Evolutionary conservation across 2,113 vertebrate genomes (phyloP).

Genomic region (Elephantulus edwardii): DNA sequence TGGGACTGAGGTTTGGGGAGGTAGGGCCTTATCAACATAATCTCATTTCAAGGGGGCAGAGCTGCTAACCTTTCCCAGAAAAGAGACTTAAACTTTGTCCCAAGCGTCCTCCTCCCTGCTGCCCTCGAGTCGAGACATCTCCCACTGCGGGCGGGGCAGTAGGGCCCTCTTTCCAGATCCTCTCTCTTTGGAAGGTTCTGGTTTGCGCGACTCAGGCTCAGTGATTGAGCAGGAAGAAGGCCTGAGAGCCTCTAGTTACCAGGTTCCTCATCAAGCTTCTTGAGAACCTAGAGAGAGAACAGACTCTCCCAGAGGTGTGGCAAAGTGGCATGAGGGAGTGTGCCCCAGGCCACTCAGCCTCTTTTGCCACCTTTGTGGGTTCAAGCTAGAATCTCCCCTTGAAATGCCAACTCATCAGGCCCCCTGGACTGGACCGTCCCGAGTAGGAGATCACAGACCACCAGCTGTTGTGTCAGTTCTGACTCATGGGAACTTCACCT

Average conservation of each 20-base stretch:
- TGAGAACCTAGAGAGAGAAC: background rate
- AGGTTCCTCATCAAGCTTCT: background rate
- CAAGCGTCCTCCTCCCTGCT: fast-evolving
- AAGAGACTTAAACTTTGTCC: background rate
- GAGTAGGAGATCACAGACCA: background rate
- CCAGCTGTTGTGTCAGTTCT: background rate
- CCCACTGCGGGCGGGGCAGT: background rate
- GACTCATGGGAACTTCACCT: background rate
- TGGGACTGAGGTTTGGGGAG: background rate
- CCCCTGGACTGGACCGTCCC: background rate
- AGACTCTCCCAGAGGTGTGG: fast-evolving
- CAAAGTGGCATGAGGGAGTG: fast-evolving
- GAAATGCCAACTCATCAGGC: background rate
- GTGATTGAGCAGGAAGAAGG: background rate
- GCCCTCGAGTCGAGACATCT: too few relatives aligned
- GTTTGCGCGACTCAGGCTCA: background rate
- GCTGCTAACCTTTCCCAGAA: background rate
- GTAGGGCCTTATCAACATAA: background rate
- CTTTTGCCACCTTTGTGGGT: background rate
- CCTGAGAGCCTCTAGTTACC: background rate
- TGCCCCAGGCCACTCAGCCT: background rate
- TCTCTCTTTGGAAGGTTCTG: background rate
- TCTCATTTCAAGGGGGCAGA: background rate
- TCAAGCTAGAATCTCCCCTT: background rate
- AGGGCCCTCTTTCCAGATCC: background rate